phyloP scores from a whole-genome alignment of 2,797 vertebrate genomes.

The Bufotes viridis region DNA sequence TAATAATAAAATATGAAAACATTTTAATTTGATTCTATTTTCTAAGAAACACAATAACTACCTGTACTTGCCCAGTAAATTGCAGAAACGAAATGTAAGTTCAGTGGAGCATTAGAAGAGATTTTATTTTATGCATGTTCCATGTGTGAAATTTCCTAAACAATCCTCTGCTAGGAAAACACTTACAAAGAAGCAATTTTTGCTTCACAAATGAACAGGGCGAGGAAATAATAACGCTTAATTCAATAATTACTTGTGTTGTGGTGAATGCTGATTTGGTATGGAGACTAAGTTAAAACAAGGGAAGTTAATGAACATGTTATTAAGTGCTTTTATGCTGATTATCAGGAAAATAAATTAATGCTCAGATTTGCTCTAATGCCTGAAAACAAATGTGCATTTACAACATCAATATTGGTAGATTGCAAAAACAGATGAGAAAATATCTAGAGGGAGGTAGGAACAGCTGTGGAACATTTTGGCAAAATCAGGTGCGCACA shows the following conservation, averaged over 20 bases:
- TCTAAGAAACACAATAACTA: not conserved
- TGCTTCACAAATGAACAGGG: conserved; percentile 10
- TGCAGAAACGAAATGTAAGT: not conserved
- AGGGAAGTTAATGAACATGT: conserved; percentile 39
- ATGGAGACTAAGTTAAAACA: conserved; percentile 21
- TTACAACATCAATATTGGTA: conserved; percentile 3
- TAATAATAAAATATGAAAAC: not conserved
- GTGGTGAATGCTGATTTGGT: conserved; percentile 26
- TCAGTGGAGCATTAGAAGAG: not conserved
- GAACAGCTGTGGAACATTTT: not conserved
- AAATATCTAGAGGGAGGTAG: not conserved
- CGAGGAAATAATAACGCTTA: conserved; percentile 36
- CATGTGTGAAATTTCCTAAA: not conserved
- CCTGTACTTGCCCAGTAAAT: not conserved
- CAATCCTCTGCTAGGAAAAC: not conserved
- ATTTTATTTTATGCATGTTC: not conserved
- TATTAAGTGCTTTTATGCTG: conserved; percentile 39
- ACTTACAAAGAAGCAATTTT: conserved; percentile 12
- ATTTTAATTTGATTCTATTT: not conserved
- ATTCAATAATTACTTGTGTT: conserved; percentile 44
- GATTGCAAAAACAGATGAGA: not conserved
- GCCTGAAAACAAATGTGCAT: conserved; percentile 28
- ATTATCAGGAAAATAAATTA: conserved; percentile 33
- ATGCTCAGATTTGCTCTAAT: conserved; percentile 16
- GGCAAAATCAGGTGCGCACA: not conserved